Percentiles rank a stretch among this genome's conserved stretches.
These are phyloP conservation scores for Neodiprion pinetum DNA, from an alignment of 1,140 invertebrate species.

Conservation along the genomic window DNA sequence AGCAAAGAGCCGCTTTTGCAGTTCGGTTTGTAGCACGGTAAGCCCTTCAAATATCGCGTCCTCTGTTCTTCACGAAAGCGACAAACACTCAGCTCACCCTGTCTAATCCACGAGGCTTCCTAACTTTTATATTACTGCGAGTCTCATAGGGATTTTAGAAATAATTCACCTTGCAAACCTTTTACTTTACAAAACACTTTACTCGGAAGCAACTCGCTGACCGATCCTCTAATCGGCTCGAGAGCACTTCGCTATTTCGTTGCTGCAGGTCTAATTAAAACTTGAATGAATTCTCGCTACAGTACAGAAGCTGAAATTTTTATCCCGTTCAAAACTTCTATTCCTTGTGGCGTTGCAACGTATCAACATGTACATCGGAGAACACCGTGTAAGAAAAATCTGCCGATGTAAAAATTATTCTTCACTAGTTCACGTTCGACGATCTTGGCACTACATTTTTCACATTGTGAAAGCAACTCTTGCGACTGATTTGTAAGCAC, in stretches of 20 bases:
- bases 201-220: neutral
- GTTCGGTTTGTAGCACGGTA: neutral
- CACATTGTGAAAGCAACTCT: no score
- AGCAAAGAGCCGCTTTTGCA: neutral
- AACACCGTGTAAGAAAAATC: no score
- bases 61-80: neutral
- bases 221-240: neutral
- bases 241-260: neutral
- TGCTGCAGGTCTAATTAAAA: neutral
- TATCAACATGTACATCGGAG: no score
- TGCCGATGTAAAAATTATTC: no score
- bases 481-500: no score
- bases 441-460: no score
- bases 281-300: neutral
- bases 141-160: neutral
- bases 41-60: neutral
- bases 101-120: neutral
- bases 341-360: no score
- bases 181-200: no score
- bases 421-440: no score
- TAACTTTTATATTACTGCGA: neutral
- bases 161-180: neutral
- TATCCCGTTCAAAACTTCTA: no score
- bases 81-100: neutral
- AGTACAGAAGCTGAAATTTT: no score